phyloP scores from a whole-genome alignment of 30 jellyfish, hydroid and myxozoan genomes.

The Hydractinia echinata region DNA sequence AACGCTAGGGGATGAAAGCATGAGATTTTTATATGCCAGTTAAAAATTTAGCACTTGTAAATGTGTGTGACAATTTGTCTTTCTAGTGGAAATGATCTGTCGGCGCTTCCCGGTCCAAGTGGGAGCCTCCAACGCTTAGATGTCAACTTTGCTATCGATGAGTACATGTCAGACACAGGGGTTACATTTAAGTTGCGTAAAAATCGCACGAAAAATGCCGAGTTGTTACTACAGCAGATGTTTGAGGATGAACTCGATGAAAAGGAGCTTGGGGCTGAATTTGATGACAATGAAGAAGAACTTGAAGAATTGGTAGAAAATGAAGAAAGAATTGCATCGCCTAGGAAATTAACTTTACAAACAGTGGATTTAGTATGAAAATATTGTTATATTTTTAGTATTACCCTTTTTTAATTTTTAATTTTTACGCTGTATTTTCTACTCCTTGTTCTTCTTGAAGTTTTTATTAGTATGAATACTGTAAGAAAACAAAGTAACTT shows the following conservation, averaged over 20 bases:
- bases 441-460: too few species aligned
- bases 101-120: too few species aligned
- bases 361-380: conserved; percentile 48
- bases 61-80: too few species aligned
- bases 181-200: conserved; percentile 67
- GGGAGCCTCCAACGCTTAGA: conserved; percentile 41
- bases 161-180: conserved; percentile 55
- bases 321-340: conserved; percentile 19
- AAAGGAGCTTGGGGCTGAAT: conserved; percentile 79
- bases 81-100: too few species aligned
- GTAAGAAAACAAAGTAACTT: too few species aligned
- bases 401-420: too few species aligned
- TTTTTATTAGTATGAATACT: too few species aligned
- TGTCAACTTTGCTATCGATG: conserved; percentile 56
- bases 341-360: conserved; percentile 50
- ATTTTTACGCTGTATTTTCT: too few species aligned
- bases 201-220: conserved; percentile 84
- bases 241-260: conserved; percentile 96
- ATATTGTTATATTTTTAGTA: too few species aligned
- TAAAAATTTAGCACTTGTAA: too few species aligned
- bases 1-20: too few species aligned
- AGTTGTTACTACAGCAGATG: conserved; percentile 86
- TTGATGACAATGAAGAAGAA: conserved; percentile 61
- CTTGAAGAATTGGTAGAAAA: conserved; percentile 65
- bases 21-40: too few species aligned